Conservation (phyloP, 2,888 invertebrate species). For the Biston betularia region DNA sequence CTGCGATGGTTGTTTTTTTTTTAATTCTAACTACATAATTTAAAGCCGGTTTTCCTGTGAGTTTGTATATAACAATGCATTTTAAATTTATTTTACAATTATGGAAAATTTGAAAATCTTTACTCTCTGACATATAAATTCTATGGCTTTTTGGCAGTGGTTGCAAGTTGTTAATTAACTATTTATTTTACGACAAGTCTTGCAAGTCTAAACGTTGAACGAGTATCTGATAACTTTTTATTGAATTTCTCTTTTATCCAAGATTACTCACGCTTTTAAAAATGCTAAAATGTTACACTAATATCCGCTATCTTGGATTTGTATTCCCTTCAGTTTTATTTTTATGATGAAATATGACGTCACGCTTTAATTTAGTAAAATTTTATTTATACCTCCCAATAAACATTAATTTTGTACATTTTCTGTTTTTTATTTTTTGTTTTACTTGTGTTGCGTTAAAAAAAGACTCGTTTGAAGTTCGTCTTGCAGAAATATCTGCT, state of each 20-base stretch:
- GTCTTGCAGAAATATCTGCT: too few species aligned
- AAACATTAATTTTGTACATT: constrained; percentile 76
- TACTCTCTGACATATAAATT: too few species aligned
- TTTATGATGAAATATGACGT: constrained; percentile 46
- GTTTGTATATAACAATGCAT: too few species aligned
- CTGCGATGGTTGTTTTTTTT: too few species aligned
- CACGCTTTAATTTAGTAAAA: constrained; percentile 59
- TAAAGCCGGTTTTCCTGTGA: too few species aligned
- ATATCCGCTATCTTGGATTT: constrained; percentile 30
- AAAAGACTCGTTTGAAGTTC: too few species aligned
- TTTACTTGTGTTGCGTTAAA: background rate
- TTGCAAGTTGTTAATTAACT: too few species aligned
- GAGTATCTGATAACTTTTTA: background rate
- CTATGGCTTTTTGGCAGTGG: too few species aligned
- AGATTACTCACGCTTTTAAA: constrained; percentile 21
- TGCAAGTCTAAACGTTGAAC: background rate
- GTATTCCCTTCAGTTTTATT: constrained; percentile 41
- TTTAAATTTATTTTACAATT: too few species aligned
- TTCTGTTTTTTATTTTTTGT: constrained; percentile 57
- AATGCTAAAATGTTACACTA: constrained; percentile 22
- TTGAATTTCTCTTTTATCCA: background rate
- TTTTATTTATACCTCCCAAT: constrained; percentile 76
- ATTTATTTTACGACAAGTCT: background rate
- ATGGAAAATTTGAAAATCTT: too few species aligned
- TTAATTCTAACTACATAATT: too few species aligned